These are phyloP conservation scores for Ariolimax columbianus DNA, from an alignment of 2,888 invertebrate genomes.

Conservation along the genomic window DNA sequence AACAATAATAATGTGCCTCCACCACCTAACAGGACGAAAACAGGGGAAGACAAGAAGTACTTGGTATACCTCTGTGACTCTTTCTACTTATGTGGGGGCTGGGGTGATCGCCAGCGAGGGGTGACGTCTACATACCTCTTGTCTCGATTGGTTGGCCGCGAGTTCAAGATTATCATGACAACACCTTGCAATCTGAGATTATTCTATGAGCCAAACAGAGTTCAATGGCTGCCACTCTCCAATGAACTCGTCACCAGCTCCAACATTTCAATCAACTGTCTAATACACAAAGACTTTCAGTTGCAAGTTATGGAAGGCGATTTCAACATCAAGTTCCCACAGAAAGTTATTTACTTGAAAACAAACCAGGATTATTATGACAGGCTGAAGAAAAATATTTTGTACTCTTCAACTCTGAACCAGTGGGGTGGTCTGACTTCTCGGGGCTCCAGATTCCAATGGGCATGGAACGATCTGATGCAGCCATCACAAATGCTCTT, in stretches of 20 bases:
- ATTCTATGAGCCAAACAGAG: conserved; percentile 53
- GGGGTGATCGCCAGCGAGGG: conserved; percentile 56
- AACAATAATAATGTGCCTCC: neutral
- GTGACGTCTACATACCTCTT: conserved; percentile 52
- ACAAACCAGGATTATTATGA: conserved; percentile 53
- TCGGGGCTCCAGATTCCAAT: conserved; percentile 38
- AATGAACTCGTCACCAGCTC: conserved; percentile 28
- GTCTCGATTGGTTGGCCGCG: conserved; percentile 48
- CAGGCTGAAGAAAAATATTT: conserved; percentile 26
- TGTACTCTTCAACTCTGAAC: conserved; percentile 38
- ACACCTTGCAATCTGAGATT: conserved; percentile 53
- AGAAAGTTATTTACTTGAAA: conserved; percentile 53
- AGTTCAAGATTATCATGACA: conserved; percentile 54
- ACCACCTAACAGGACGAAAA: neutral
- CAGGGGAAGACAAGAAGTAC: conserved; percentile 29
- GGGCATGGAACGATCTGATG: conserved; percentile 50
- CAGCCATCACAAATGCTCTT: conserved; percentile 39
- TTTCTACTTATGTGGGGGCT: conserved; percentile 52
- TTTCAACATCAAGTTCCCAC: conserved; percentile 48
- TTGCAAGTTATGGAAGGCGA: conserved; percentile 38
- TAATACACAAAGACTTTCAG: neutral
- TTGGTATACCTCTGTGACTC: conserved; percentile 54
- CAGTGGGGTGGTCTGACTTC: conserved; percentile 29
- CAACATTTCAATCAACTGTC: neutral
- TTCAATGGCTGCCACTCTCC: conserved; percentile 51